A percentile compares a stretch with the other conserved stretches of the same genome.
phyloP scores from a whole-genome alignment of 1,140 invertebrate genomes.

The Drosophila repleta region DNA sequence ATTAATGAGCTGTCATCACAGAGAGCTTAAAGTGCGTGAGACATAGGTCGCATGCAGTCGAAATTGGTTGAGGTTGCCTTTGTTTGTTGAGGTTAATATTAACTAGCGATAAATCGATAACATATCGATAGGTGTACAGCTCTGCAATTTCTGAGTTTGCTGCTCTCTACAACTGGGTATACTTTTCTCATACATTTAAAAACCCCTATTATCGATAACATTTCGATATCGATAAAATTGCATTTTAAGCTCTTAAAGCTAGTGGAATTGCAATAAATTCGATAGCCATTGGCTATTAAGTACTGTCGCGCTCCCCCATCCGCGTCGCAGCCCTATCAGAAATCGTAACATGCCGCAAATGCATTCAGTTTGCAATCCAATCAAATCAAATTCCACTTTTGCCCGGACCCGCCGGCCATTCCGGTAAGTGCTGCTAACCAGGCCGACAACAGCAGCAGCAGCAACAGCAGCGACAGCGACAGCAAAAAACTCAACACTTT shows the following conservation, averaged over 20 bases:
- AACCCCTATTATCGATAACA: neutral
- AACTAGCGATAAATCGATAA: too few relatives aligned
- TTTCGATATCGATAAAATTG: neutral
- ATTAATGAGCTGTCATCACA: neutral
- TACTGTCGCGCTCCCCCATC: conserved; percentile 15
- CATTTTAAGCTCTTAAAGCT: neutral
- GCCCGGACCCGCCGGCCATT: conserved; percentile 9
- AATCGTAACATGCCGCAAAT: conserved; percentile 51
- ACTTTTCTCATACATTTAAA: too few relatives aligned
- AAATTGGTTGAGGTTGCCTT: too few relatives aligned
- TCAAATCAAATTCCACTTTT: conserved; percentile 75
- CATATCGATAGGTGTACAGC: too few relatives aligned
- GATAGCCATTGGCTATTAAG: conserved; percentile 66
- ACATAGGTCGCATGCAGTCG: too few relatives aligned
- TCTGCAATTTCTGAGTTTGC: too few relatives aligned
- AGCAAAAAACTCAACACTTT: conserved; percentile 28
- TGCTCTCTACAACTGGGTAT: too few relatives aligned
- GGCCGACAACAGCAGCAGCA: conserved; percentile 12
- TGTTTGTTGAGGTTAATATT: too few relatives aligned
- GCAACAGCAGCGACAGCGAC: neutral
- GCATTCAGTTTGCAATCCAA: conserved; percentile 65
- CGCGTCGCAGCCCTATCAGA: conserved; percentile 40
- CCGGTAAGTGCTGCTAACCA: conserved; percentile 18
- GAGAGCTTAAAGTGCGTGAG: too few relatives aligned
- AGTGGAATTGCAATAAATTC: conserved; percentile 19